A percentile compares a stretch with the other conserved stretches of the same genome.
These are phyloP conservation scores for Tanaodytes sp. DNA, from an alignment of 2,888 invertebrate genomes.

Conservation along the genomic window DNA sequence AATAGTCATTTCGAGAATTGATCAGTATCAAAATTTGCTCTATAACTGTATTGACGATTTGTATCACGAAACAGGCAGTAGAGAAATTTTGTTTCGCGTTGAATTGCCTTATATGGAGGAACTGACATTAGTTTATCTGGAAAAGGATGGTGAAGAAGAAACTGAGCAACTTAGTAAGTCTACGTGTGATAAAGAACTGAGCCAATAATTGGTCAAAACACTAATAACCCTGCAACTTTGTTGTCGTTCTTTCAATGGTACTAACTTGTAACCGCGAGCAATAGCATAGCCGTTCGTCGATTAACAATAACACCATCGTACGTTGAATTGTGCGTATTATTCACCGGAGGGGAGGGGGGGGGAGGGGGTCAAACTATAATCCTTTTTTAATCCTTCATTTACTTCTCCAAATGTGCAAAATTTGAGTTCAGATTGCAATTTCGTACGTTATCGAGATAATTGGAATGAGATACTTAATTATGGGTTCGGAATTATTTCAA, in stretches of 20 bases:
- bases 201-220: conserved; percentile 43
- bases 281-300: conserved; percentile 6
- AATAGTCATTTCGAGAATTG: too few relatives aligned
- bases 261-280: conserved; percentile 51
- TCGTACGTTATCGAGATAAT: too few relatives aligned
- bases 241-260: conserved; percentile 40
- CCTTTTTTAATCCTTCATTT: too few relatives aligned
- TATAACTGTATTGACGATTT: conserved; percentile 63
- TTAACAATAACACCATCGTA: background rate
- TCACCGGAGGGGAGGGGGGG: too few relatives aligned
- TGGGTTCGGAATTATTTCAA: too few relatives aligned
- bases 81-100: conserved; percentile 94
- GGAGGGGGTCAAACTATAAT: too few relatives aligned
- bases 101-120: conserved; percentile 95
- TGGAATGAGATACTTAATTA: too few relatives aligned
- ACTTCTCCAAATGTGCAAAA: too few relatives aligned
- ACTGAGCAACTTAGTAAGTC: conserved; percentile 72
- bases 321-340: too few relatives aligned
- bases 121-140: conserved; percentile 94
- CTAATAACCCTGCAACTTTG: conserved; percentile 42
- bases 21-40: too few relatives aligned
- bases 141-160: conserved; percentile 81
- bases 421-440: too few relatives aligned
- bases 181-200: conserved; percentile 57
- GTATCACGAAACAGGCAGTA: conserved; percentile 72